Evolutionary conservation across 2,797 vertebrate species (phyloP).

Genomic region (Xenentodon cancila): DNA sequence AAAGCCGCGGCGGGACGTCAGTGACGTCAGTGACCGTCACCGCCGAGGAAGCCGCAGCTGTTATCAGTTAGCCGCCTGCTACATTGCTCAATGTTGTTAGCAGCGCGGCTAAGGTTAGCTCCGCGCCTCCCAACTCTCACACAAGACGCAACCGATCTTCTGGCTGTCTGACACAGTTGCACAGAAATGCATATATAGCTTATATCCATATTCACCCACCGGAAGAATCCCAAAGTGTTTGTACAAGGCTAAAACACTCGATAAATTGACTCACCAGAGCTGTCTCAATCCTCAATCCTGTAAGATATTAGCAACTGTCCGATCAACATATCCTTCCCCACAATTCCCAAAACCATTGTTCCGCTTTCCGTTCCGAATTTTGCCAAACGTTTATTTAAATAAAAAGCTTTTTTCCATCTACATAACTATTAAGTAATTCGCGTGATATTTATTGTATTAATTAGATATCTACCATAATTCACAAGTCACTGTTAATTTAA

Average conservation of each 20-base stretch:
- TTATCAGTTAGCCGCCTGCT: constrained; percentile 39
- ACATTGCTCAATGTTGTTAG: constrained; percentile 36
- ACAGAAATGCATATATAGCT: rapidly evolving
- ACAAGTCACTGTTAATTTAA: too few relatives aligned
- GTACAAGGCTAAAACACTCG: too few relatives aligned
- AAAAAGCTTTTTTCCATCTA: background rate
- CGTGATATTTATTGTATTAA: too few relatives aligned
- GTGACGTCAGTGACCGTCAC: background rate
- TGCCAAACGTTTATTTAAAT: too few relatives aligned
- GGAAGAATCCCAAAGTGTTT: rapidly evolving
- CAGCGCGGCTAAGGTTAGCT: constrained; percentile 50
- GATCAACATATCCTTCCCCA: constrained; percentile 50
- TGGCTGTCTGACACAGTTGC: background rate
- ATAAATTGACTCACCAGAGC: constrained; percentile 67
- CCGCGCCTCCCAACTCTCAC: constrained; percentile 34
- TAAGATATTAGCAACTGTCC: constrained; percentile 58
- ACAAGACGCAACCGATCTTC: background rate
- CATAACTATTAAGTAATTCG: too few relatives aligned
- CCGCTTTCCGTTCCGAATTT: constrained; percentile 29
- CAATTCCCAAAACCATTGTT: constrained; percentile 33
- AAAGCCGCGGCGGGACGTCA: too few relatives aligned
- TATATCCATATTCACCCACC: rapidly evolving
- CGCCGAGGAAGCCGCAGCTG: constrained; percentile 47
- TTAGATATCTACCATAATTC: too few relatives aligned
- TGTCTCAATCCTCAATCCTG: constrained; percentile 24